These are phyloP conservation scores for Epistrophe eligans DNA, from an alignment of 2,888 invertebrate species.

Conservation along the genomic window DNA sequence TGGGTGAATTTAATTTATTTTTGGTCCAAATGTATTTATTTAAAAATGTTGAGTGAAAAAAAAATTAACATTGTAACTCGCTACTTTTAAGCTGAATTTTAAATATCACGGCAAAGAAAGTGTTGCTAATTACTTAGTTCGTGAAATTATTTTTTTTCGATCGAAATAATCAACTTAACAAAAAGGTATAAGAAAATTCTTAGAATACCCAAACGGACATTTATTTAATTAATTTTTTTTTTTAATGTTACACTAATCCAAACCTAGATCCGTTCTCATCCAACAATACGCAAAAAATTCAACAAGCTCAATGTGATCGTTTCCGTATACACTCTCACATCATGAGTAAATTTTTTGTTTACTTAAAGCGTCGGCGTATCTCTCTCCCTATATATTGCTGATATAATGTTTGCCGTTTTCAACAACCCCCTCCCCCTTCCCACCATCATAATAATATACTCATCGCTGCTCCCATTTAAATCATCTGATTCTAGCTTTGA, in stretches of 20 bases:
- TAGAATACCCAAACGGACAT: too few species aligned
- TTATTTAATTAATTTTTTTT: too few species aligned
- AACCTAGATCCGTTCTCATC: conserved; percentile 23
- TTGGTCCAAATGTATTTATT: too few species aligned
- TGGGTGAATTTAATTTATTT: too few species aligned
- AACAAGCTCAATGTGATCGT: conserved; percentile 46
- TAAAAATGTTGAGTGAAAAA: too few species aligned
- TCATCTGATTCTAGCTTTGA: conserved; percentile 49
- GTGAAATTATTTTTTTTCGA: too few species aligned
- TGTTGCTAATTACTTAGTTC: too few species aligned
- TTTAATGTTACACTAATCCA: not conserved
- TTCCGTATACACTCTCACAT: conserved; percentile 49
- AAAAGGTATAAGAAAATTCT: too few species aligned
- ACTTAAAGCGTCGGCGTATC: conserved; percentile 55
- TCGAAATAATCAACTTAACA: too few species aligned
- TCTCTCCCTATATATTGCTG: conserved; percentile 16
- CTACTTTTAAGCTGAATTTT: too few species aligned
- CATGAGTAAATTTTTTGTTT: conserved; percentile 42
- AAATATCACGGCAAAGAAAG: too few species aligned
- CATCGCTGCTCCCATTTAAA: conserved; percentile 20
- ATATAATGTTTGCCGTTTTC: conserved; percentile 46
- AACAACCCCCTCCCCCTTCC: conserved; percentile 10
- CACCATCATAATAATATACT: not conserved
- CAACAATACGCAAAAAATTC: conserved; percentile 32
- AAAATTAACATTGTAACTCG: too few species aligned